These are phyloP conservation scores for Synodontis membranacea DNA, from an alignment of 2,113 vertebrate genomes.

Conservation along the genomic window DNA sequence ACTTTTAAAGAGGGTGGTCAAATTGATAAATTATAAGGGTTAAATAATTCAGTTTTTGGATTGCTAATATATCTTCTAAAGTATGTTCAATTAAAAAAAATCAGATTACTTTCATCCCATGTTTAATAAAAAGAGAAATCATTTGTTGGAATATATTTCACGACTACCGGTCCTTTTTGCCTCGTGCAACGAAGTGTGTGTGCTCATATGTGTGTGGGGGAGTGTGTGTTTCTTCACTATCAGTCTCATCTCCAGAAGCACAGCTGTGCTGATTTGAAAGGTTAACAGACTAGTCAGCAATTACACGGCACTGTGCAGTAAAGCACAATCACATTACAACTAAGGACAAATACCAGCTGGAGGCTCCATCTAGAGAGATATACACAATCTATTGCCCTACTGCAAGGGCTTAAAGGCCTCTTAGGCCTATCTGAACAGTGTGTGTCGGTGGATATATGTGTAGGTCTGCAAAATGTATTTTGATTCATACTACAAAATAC, in stretches of 20 bases:
- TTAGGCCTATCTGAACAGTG: constrained; percentile 16
- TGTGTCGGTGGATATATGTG: constrained; percentile 11
- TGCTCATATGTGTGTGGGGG: neutral
- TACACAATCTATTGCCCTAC: constrained; percentile 31
- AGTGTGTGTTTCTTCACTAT: constrained; percentile 59
- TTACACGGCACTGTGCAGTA: constrained; percentile 73
- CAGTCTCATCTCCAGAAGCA: constrained; percentile 68
- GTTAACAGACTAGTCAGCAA: constrained; percentile 79
- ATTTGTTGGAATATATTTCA: constrained; percentile 6
- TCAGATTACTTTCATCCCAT: constrained; percentile 10
- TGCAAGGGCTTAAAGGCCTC: neutral
- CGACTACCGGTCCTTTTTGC: neutral
- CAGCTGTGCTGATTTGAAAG: constrained; percentile 75
- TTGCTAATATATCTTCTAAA: constrained; percentile 30
- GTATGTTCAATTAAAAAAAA: constrained; percentile 13
- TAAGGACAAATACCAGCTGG: constrained; percentile 68
- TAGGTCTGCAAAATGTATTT: neutral
- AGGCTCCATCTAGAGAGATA: constrained; percentile 58
- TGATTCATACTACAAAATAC: neutral
- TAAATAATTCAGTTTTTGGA: constrained; percentile 30
- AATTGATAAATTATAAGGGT: constrained; percentile 30
- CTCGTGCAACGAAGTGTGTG: neutral
- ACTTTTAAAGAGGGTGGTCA: constrained; percentile 23
- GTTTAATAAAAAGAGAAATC: constrained; percentile 27
- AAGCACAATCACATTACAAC: constrained; percentile 71